phyloP scores from a whole-genome alignment of 2,888 invertebrate genomes.

The Mactromeris polynyma region DNA sequence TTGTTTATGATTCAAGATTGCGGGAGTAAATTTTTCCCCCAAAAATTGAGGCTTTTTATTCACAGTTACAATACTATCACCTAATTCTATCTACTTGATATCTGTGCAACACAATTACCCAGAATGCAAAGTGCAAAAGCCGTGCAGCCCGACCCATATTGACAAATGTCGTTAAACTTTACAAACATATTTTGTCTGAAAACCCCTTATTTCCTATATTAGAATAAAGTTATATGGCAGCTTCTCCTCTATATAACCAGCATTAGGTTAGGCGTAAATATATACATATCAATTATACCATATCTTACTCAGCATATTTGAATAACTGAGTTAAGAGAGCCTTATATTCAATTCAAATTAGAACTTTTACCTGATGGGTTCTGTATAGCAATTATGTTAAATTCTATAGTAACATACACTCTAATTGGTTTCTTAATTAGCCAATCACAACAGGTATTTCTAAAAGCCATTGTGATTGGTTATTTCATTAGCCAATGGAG shows the following conservation, averaged over 20 bases:
- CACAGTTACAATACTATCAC: background rate
- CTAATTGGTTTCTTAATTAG: background rate
- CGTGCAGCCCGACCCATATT: conserved; percentile 48
- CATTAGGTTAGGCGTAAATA: background rate
- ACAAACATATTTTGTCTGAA: background rate
- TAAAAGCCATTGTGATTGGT: background rate
- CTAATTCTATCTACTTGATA: background rate
- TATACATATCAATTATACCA: background rate
- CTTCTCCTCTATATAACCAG: background rate
- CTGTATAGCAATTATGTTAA: background rate
- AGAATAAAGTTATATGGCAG: background rate
- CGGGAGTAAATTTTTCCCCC: too few relatives aligned
- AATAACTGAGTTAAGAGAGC: background rate
- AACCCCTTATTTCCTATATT: background rate
- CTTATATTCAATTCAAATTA: background rate
- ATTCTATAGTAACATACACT: too few relatives aligned
- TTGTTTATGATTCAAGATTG: too few relatives aligned
- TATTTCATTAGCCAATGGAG: background rate
- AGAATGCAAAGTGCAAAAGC: conserved; percentile 66
- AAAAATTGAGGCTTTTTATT: conserved; percentile 12
- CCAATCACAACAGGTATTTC: background rate
- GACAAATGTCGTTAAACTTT: background rate
- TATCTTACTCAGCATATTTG: background rate
- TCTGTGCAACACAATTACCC: conserved; percentile 50
- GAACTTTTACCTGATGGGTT: background rate